phyloP scores from a whole-genome alignment of 1,140 invertebrate genomes.

The Drosophila sproati region DNA sequence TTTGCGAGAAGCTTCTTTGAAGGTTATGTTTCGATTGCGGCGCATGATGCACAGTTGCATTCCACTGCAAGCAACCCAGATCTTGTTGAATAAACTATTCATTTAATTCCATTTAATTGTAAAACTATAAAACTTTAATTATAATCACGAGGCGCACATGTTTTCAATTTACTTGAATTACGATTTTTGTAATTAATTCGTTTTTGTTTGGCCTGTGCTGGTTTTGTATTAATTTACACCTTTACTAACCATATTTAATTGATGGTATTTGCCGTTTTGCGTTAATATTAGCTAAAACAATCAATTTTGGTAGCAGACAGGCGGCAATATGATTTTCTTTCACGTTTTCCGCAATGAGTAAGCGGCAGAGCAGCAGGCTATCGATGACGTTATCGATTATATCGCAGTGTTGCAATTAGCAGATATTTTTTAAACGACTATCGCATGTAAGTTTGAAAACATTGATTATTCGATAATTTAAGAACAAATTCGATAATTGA shows the following conservation, averaged over 20 bases:
- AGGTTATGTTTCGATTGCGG: conserved; percentile 74
- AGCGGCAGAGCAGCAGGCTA: conserved; percentile 34
- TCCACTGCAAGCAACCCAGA: not conserved
- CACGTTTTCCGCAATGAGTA: conserved; percentile 78
- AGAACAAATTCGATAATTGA: not conserved
- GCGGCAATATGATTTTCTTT: conserved; percentile 68
- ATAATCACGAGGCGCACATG: conserved; percentile 45
- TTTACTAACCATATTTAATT: conserved; percentile 74
- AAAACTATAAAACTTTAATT: conserved; percentile 1
- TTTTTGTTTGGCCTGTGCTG: not conserved
- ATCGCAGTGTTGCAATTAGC: not conserved
- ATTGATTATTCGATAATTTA: not conserved
- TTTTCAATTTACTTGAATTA: not conserved
- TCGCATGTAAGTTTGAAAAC: not conserved
- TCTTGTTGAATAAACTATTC: not conserved
- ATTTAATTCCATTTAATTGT: not conserved
- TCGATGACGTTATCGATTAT: conserved; percentile 24
- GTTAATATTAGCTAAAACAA: conserved; percentile 60
- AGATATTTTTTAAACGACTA: not conserved
- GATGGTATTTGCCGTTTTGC: conserved; percentile 52
- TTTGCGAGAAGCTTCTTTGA: conserved; percentile 81
- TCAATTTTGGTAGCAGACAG: conserved; percentile 73
- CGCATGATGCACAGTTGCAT: conserved; percentile 44
- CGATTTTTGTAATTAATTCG: not conserved
- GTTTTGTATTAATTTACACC: conserved; percentile 45